Percentiles rank a stretch among this genome's conserved stretches.
Conservation (phyloP, 2,113 vertebrate species). For the Lipotes vexillifer region DNA sequence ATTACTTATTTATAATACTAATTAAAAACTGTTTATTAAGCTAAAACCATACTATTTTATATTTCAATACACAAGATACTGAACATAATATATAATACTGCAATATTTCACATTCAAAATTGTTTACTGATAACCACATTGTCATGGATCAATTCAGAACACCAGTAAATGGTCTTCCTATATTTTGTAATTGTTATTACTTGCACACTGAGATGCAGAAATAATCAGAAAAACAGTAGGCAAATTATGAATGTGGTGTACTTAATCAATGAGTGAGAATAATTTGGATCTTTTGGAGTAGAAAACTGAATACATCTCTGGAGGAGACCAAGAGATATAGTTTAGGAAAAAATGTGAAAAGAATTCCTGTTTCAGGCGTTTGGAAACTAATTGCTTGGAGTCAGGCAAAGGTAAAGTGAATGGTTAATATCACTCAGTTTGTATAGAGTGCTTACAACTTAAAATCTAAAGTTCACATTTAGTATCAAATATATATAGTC, state of each 20-base stretch:
- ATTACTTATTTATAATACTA: background rate
- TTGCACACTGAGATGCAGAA: background rate
- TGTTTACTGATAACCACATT: background rate
- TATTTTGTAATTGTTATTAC: background rate
- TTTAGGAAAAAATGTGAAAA: background rate
- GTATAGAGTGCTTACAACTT: background rate
- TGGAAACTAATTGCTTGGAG: background rate
- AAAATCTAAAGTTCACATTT: background rate
- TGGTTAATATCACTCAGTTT: background rate
- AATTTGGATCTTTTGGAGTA: background rate
- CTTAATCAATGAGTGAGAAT: background rate
- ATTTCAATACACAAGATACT: background rate
- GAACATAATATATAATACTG: background rate
- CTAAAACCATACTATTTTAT: background rate
- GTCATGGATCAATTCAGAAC: background rate
- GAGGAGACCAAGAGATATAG: background rate
- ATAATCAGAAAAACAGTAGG: background rate
- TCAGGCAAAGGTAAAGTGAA: background rate
- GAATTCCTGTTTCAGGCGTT: background rate
- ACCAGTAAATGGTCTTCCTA: background rate
- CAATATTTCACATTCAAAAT: background rate
- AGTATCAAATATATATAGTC: background rate
- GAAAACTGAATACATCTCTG: background rate
- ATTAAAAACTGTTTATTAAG: background rate
- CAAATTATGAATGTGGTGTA: background rate